Percentiles rank a stretch among this genome's conserved stretches.
Conservation (phyloP, 2,888 invertebrate species). For the Ptychoptera albimana region DNA sequence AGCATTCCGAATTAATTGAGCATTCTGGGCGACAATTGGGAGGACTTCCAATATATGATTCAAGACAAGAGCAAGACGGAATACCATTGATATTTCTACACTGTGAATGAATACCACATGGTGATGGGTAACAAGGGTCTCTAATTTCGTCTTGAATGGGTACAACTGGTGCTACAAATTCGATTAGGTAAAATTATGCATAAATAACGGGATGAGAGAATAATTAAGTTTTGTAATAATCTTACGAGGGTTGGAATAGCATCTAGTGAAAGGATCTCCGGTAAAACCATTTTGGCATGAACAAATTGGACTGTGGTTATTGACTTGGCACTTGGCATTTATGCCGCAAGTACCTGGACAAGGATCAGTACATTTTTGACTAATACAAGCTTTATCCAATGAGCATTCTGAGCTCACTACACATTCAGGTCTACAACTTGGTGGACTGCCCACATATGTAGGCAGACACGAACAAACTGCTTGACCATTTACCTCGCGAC, state of each 20-base stretch:
- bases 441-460: slow-evolving; percentile 51
- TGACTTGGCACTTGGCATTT: slow-evolving; percentile 48
- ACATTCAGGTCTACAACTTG: slow-evolving; percentile 56
- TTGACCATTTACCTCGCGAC: slow-evolving; percentile 47
- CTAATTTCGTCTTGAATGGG: slow-evolving; percentile 17
- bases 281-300: slow-evolving; percentile 46
- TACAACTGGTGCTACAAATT: slow-evolving; percentile 16
- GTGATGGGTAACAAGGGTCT: slow-evolving; percentile 46
- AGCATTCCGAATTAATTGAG: slow-evolving; percentile 56
- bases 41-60: slow-evolving; percentile 51
- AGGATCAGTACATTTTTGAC: slow-evolving; percentile 52
- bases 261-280: slow-evolving; percentile 54
- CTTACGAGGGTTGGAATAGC: slow-evolving; percentile 31
- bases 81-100: slow-evolving; percentile 42
- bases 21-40: slow-evolving; percentile 57
- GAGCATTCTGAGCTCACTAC: slow-evolving; percentile 47
- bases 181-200: not conserved
- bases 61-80: slow-evolving; percentile 47
- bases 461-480: slow-evolving; percentile 51
- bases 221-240: slow-evolving; percentile 35
- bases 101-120: slow-evolving; percentile 52
- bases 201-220: slow-evolving; percentile 19
- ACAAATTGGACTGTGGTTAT: slow-evolving; percentile 54
- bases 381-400: slow-evolving; percentile 45
- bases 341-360: slow-evolving; percentile 52